A percentile compares a stretch with the other conserved stretches of the same genome.
These are phyloP conservation scores for Oophaga sylvatica DNA, from an alignment of 2,797 vertebrate genomes.

Conservation along the genomic window DNA sequence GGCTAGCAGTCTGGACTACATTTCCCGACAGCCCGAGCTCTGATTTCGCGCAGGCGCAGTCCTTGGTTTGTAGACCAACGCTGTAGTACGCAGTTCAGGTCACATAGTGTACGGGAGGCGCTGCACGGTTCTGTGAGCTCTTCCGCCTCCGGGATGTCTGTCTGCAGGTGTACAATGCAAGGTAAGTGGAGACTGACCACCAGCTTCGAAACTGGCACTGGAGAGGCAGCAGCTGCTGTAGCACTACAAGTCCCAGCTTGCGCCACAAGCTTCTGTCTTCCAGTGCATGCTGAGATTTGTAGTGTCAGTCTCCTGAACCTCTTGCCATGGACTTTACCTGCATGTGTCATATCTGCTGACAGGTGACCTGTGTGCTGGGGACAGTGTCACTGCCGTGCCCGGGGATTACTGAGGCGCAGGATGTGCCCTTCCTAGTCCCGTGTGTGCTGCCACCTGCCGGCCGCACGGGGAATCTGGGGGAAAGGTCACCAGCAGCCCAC, in stretches of 20 bases:
- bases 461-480: conserved; percentile 11
- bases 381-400: neutral
- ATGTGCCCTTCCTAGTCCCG: conserved; percentile 17
- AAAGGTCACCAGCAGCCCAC: conserved; percentile 29
- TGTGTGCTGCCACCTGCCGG: conserved; percentile 20
- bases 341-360: too few relatives aligned
- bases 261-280: neutral
- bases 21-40: conserved; percentile 5
- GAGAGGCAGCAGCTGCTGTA: too few relatives aligned
- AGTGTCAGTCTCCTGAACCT: neutral
- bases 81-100: conserved; percentile 14
- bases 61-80: neutral
- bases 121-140: neutral
- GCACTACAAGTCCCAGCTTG: neutral
- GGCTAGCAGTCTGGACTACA: conserved; percentile 3
- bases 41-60: conserved; percentile 9
- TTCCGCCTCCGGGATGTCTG: neutral
- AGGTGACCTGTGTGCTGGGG: neutral
- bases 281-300: neutral
- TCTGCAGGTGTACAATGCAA: conserved; percentile 38
- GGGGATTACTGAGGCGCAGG: neutral
- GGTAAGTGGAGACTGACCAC: conserved; percentile 6
- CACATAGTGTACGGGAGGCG: neutral
- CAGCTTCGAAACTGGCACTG: neutral
- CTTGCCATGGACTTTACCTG: neutral